Evolutionary conservation across 2,888 invertebrate species (phyloP).

Genomic region (Diloba caeruleocephala): DNA sequence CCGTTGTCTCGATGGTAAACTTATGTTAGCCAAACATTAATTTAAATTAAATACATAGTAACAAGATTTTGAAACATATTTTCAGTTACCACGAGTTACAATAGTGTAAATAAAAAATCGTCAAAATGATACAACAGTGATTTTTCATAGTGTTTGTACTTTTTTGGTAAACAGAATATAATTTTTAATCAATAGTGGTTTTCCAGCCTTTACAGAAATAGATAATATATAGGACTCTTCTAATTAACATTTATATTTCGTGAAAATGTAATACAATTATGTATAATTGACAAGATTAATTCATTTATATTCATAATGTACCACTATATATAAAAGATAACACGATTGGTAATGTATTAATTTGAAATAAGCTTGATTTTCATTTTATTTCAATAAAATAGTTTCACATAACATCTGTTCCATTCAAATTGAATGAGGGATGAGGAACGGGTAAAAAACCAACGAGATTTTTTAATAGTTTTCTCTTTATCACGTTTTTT

Average conservation of each 20-base stretch:
- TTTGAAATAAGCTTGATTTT: conserved; percentile 49
- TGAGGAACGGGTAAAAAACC: too few species aligned
- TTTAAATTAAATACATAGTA: conserved; percentile 32
- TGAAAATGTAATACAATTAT: too few species aligned
- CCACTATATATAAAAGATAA: conserved; percentile 47
- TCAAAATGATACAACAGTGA: background rate
- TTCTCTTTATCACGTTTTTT: conserved; percentile 1
- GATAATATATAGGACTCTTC: conserved; percentile 17
- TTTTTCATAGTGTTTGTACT: conserved; percentile 28
- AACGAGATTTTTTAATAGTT: background rate
- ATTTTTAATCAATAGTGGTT: conserved; percentile 23
- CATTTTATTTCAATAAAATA: conserved; percentile 3
- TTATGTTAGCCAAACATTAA: conserved; percentile 67
- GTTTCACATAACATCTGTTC: too few species aligned
- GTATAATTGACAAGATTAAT: conserved; percentile 65
- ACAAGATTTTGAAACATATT: conserved; percentile 29
- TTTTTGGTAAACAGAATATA: conserved; percentile 22
- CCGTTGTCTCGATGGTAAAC: conserved; percentile 80
- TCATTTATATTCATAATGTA: conserved; percentile 39
- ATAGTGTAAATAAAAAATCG: conserved; percentile 35
- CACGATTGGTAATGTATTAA: conserved; percentile 36
- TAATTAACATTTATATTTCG: conserved; percentile 35
- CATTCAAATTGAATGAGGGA: too few species aligned
- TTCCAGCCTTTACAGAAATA: conserved; percentile 68
- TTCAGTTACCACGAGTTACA: conserved; percentile 52